Evolutionary conservation across 2,113 vertebrate genomes (phyloP).

Genomic region (Bolborhynchus lineola): DNA sequence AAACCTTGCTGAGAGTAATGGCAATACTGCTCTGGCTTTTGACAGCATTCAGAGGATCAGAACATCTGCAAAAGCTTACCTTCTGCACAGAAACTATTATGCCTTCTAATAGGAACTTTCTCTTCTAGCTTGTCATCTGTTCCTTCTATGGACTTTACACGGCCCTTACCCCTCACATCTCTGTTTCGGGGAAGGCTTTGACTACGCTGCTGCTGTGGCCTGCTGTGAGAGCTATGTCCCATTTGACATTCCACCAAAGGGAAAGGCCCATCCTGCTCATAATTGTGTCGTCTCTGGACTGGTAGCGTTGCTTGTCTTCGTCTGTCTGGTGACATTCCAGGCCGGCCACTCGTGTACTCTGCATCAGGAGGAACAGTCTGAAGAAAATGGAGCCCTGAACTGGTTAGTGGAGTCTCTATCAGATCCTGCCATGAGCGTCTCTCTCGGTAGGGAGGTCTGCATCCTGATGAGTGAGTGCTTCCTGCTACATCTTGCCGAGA

Average conservation of each 20-base stretch:
- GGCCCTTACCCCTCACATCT: constrained; percentile 67
- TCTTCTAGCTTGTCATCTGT: constrained; percentile 80
- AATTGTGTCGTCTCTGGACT: constrained; percentile 77
- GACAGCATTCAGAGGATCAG: neutral
- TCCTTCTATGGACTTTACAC: constrained; percentile 57
- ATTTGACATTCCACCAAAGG: constrained; percentile 81
- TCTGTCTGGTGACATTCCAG: constrained; percentile 79
- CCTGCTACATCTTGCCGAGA: constrained; percentile 66
- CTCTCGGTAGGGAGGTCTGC: constrained; percentile 81
- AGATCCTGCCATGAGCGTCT: constrained; percentile 87
- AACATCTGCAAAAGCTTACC: constrained; percentile 36
- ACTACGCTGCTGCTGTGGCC: constrained; percentile 85
- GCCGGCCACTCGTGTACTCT: constrained; percentile 52
- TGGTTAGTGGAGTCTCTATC: constrained; percentile 82
- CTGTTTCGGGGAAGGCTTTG: constrained; percentile 88
- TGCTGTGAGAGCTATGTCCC: constrained; percentile 70
- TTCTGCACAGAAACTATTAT: constrained; percentile 64
- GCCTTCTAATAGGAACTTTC: constrained; percentile 67
- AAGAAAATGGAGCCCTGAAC: constrained; percentile 88
- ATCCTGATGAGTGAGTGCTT: constrained; percentile 76
- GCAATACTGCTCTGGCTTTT: neutral
- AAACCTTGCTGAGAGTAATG: neutral
- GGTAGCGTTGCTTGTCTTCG: constrained; percentile 83
- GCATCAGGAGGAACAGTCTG: constrained; percentile 81
- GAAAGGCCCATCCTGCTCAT: constrained; percentile 87